Evolutionary conservation across 2,113 vertebrate genomes (phyloP), one percentile per base, ranked within the genome.

Genomic region (Oreochromis tanganicae): DNA sequence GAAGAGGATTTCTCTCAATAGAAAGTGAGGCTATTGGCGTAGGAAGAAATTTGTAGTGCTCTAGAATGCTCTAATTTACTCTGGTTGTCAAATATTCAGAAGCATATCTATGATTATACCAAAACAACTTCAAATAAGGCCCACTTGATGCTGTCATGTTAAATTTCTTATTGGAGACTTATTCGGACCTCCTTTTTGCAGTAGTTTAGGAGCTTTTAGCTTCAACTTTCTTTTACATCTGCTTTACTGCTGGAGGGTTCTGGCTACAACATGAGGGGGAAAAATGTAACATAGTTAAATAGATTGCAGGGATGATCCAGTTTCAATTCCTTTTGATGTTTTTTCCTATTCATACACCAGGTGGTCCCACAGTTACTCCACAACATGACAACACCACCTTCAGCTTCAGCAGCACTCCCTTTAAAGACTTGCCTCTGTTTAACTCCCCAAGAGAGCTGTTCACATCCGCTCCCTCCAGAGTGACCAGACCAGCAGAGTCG

Each of bases 391-490:
- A 97, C 87, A 96, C 96, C 61, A 93, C 97, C 32, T 91, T 97
- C 78, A 97, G 96, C 87, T 96, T 98, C 81, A 97, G 88, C 86
- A 95, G 96, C 92, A 98, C 97, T 0, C 97, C 98, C 0, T 97
- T 98, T 54, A 97, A 97, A 86, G 97, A 97, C 3, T 41, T 96
- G 59, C 95, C 96, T 2, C 91, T 97, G 57, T 98, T 98, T 54
- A 97, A 93, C 59, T 98, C 97, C 5, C 97, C 97, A 19, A 94
- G 84, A 12, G 97, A 97, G 83, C 94, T 98, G 83, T 96, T 98
- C 57, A 92, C 91, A 5, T 82, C 94, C 48, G 54, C 95, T 91
- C 71, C 92, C 92, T 34, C 81, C 95, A 56, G 36, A 90, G 32
- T 1, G 4, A 48, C 89, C 0, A 85, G 21, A 3, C 93, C 93